Evolutionary conservation across 2,888 invertebrate species (phyloP), one percentile per base, ranked within the genome.

Genomic region (Monochamus alternatus): DNA sequence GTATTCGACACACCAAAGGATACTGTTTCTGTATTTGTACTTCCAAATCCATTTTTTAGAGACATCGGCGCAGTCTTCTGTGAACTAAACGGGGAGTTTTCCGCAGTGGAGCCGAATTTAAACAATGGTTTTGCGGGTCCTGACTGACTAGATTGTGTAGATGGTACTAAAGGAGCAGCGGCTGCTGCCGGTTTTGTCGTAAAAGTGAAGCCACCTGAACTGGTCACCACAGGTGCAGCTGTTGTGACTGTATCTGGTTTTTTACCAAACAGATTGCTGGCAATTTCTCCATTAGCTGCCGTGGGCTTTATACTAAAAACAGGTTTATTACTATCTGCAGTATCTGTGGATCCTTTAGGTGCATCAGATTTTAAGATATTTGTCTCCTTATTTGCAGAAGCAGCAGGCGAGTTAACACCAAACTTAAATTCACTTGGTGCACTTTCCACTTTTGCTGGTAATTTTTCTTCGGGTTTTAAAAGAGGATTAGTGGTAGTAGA

Each of bases 401-500:
- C 2, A 44, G 55, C 44, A 31, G 63, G n/a, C 22, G 60, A 52
- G 4, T 78, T 9, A 32, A 78, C 47, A 5, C 80, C 78, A 76
- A 83, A 80, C 63, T 76, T 76, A 58, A 81, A 81, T 8, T 75
- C 76, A 55, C 66, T 52, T 3, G 76, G 30, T 8, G 81, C 76
- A 59, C 65, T 31, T 55, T 68, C 73, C 3, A 78, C 78, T 59
- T 80, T 80, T 31, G 80, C 81, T 12, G 81, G 81, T 75, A 82
- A 63, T 52, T 81, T 84, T 64, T 81, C 82, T 9, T 69, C 72
- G 12, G 80, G 75, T 73, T 79, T 84, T 60, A 81, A 62, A 22
- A 83, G 73, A 0, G 82, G 81, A 76, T 81, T 83, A 22, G 73
- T 44, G 8, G 14, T 22, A n/a, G 73, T 52, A 8, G 14, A 10